A percentile compares a stretch with the other conserved stretches of the same genome.
Conservation (phyloP, 1,140 invertebrate species). For the Achroia grisella region DNA sequence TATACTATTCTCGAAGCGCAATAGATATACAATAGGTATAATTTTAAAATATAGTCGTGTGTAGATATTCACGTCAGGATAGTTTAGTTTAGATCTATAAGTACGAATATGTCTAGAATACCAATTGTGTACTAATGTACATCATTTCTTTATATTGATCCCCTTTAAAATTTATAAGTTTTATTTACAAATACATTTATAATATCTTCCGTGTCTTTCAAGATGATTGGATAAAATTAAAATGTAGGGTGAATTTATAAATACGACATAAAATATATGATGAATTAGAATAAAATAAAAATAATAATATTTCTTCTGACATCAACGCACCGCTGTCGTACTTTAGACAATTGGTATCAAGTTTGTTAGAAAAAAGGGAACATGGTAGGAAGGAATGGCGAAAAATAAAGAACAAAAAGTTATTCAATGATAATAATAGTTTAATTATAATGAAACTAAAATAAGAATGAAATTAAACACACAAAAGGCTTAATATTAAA, state of each 20-base stretch:
- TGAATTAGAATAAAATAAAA: slow-evolving; percentile 13
- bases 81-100: slow-evolving; percentile 61
- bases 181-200: slow-evolving; percentile 66
- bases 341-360: slow-evolving; percentile 35
- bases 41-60: slow-evolving; percentile 34
- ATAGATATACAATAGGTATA: slow-evolving; percentile 23
- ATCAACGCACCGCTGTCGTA: slow-evolving; percentile 12
- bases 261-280: slow-evolving; percentile 5
- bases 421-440: slow-evolving; percentile 68
- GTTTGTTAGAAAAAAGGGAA: slow-evolving; percentile 28
- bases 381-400: slow-evolving; percentile 35
- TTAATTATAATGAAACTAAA: slow-evolving; percentile 69
- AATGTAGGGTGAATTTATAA: slow-evolving; percentile 1
- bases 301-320: slow-evolving; percentile 5
- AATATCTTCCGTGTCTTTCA: slow-evolving; percentile 25
- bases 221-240: slow-evolving; percentile 3
- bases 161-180: slow-evolving; percentile 68
- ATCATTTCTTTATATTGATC: slow-evolving; percentile 68
- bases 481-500: slow-evolving; percentile 67
- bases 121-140: slow-evolving; percentile 63
- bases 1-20: slow-evolving; percentile 38
- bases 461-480: slow-evolving; percentile 71
- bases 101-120: slow-evolving; percentile 66
- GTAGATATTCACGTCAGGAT: slow-evolving; percentile 39
- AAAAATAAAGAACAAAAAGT: slow-evolving; percentile 62